Base-by-base conservation (phyloP, 2,113 vertebrate genomes). In the Centropus bengalensis region DNA sequence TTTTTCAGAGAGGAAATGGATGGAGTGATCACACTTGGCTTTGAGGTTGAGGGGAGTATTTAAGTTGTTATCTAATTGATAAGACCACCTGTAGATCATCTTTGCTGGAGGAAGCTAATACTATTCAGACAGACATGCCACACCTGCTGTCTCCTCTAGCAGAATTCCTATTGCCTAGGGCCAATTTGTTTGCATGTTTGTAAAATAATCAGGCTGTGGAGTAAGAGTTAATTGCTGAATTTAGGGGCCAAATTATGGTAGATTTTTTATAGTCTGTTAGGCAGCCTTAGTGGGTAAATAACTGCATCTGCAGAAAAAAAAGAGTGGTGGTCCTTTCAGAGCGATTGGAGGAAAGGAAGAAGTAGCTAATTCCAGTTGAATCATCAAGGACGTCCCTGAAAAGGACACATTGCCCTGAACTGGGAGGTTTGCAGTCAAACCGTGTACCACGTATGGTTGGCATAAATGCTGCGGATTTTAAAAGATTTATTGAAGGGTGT, bases 401-500 rank as follows among this genome's bases (percentile, higher is more conserved):
- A 49, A 51, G 38, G 44, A 27, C 47, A 3, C 1, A 1, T 12
- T 27, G 45, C 51, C 27, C 12, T 6, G 12, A 17, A 5, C 2
- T 32, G 27, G 60, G 74, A 79, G 27, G 4, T 20, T 38, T 63
- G 80, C 47, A 20, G 51, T 8, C 10, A n/a, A 12, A 14, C 0
- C 0, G 10, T 77, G 80, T 73, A 23, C 24, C 11, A 12, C 12
- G 3, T 3, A 6, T 1, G 3, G 22, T 8, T 32, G 44, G 5
- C 51, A 12, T 2, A n/a, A 71, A 55, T 36, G 62, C 38, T 2
- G 5, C 28, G 22, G 17, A 9, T 55, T 64, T 28, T 9, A 33
- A 8, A 17, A 14, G 32, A 20, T 33, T 30, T 62, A 0, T 0
- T 12, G 44, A 23, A 15, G 11, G 2, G 12, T 5, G 2, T 11